A percentile compares a stretch with the other conserved stretches of the same genome.
phyloP scores from a whole-genome alignment of 2,797 vertebrate genomes.

The Anguilla pacifica region DNA sequence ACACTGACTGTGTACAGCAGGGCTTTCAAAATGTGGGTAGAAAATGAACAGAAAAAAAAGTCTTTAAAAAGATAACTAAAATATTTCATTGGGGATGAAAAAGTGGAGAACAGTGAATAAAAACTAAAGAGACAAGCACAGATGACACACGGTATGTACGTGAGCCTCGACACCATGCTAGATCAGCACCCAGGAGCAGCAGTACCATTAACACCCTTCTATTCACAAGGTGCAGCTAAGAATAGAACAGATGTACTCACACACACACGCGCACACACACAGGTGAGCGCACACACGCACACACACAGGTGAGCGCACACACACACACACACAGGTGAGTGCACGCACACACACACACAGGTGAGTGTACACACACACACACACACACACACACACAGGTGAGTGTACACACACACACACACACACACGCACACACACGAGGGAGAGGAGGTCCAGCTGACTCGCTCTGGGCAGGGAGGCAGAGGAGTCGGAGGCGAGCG shows the following conservation, averaged over 20 bases:
- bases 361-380: background rate
- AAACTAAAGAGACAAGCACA: background rate
- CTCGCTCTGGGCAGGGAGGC: slow-evolving; percentile 59
- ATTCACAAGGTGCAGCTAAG: background rate
- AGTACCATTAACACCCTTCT: background rate
- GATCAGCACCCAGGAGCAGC: background rate
- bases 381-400: background rate
- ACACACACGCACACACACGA: background rate
- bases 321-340: too few relatives aligned
- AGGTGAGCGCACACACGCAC: background rate
- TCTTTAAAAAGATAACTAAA: background rate
- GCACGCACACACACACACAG: background rate
- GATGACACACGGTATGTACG: background rate
- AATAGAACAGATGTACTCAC: background rate
- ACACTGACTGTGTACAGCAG: too few relatives aligned
- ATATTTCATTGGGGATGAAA: background rate
- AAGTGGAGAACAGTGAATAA: background rate
- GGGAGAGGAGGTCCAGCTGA: slow-evolving; percentile 44
- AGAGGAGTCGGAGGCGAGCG: slow-evolving; percentile 62
- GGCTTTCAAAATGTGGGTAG: too few relatives aligned
- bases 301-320: background rate
- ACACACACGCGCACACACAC: background rate
- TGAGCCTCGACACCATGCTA: background rate
- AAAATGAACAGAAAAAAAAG: background rate
- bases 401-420: background rate